Conservation (phyloP, 2,888 invertebrate genomes). For the Eumerus sabulonum region DNA sequence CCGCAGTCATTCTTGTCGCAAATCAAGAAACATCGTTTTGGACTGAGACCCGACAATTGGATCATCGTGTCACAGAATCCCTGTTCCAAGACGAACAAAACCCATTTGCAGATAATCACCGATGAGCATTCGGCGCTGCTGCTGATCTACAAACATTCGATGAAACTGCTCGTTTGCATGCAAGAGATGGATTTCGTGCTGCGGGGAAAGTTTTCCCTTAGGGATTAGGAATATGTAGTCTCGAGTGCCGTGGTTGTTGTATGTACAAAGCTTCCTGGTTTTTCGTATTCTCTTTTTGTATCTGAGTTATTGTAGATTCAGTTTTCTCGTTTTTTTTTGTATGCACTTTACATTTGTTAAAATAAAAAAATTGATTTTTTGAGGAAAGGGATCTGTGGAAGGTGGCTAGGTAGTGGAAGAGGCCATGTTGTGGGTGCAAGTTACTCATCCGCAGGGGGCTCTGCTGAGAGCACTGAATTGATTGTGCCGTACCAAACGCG, state of each 20-base stretch:
- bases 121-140: conserved; percentile 70
- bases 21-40: conserved; percentile 65
- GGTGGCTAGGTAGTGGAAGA: no score
- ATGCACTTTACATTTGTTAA: not conserved
- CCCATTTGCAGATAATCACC: conserved; percentile 66
- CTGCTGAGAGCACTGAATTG: no score
- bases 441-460: no score
- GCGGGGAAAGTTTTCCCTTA: conserved; percentile 31
- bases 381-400: no score
- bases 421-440: no score
- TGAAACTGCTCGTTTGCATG: conserved; percentile 62
- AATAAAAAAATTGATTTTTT: no score
- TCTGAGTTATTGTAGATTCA: no score
- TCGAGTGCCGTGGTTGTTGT: no score
- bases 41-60: conserved; percentile 65
- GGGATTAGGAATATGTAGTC: no score
- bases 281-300: not conserved
- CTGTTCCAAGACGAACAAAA: conserved; percentile 32
- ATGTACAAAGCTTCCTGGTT: not conserved
- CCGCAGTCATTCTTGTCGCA: conserved; percentile 59
- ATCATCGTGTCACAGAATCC: conserved; percentile 60
- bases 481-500: no score
- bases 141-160: conserved; percentile 47
- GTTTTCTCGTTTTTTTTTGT: not conserved
- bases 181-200: conserved; percentile 35